Conservation (phyloP, 1,140 invertebrate species). For the Cataglyphis hispanica region DNA sequence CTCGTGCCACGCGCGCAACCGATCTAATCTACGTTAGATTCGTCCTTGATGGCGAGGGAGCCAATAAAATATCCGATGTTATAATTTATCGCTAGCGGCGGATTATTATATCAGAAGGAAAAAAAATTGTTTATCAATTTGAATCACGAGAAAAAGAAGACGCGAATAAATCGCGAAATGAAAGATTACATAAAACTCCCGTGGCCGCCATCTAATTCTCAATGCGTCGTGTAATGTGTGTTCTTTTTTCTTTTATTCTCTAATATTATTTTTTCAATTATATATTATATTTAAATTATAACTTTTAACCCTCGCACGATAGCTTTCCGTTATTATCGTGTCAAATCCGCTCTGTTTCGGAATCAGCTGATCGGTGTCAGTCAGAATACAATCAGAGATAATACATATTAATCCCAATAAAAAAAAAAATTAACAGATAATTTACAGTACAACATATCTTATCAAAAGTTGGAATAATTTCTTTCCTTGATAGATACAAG, state of each 20-base stretch:
- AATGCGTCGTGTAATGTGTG: not conserved
- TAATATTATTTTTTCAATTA: not conserved
- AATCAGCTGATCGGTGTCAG: too few species aligned
- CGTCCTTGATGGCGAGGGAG: slow-evolving; percentile 32
- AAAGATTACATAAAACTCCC: slow-evolving; percentile 52
- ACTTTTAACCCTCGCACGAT: slow-evolving; percentile 1
- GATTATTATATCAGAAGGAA: not conserved
- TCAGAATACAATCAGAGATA: too few species aligned
- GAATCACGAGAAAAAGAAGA: not conserved
- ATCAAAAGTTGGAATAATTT: too few species aligned
- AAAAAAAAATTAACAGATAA: too few species aligned
- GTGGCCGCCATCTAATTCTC: slow-evolving; percentile 26
- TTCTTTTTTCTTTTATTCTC: slow-evolving; percentile 37
- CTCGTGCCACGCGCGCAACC: not conserved
- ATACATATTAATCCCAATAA: too few species aligned
- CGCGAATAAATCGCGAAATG: slow-evolving; percentile 30
- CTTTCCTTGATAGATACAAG: too few species aligned
- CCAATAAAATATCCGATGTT: not conserved
- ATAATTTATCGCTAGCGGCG: slow-evolving; percentile 15
- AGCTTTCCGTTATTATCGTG: not conserved
- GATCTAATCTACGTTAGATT: slow-evolving; percentile 1
- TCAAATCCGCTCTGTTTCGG: too few species aligned
- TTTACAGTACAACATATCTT: too few species aligned
- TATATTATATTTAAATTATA: slow-evolving; percentile 22
- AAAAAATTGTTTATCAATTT: slow-evolving; percentile 43